Evolutionary conservation across 2,797 vertebrate genomes (phyloP).

Genomic region (Sparidentex hasta): DNA sequence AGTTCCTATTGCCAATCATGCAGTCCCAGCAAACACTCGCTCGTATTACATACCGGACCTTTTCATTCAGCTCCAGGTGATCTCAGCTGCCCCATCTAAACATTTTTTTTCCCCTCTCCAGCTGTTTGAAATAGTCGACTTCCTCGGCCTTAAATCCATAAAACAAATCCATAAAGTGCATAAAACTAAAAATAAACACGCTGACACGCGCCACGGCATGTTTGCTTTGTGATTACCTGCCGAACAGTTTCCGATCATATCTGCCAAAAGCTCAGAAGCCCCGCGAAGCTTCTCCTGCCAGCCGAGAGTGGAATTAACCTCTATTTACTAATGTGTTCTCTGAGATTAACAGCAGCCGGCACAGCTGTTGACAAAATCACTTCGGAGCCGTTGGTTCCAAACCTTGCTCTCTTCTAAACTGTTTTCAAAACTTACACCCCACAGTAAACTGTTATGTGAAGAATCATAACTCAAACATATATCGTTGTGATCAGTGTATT

Average conservation of each 20-base stretch:
- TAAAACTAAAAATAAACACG: slow-evolving; percentile 40
- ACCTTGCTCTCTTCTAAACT: not conserved
- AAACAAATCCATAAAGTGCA: slow-evolving; percentile 1
- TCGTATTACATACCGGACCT: not conserved
- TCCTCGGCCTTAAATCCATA: slow-evolving; percentile 30
- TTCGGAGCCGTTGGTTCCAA: not conserved
- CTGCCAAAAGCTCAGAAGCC: slow-evolving; percentile 43
- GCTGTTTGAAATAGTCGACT: slow-evolving; percentile 9
- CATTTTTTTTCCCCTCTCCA: not conserved
- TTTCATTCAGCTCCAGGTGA: slow-evolving; percentile 11
- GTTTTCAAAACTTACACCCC: not conserved
- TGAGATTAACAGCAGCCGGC: slow-evolving; percentile 37
- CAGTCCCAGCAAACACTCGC: not conserved
- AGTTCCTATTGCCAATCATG: not conserved
- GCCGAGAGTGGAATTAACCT: slow-evolving; percentile 32
- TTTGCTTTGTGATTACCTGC: slow-evolving; percentile 64
- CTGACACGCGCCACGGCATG: slow-evolving; percentile 34
- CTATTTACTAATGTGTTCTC: slow-evolving; percentile 44
- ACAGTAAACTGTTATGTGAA: not conserved
- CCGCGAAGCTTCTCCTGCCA: slow-evolving; percentile 43
- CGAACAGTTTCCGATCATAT: slow-evolving; percentile 41
- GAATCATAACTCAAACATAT: not conserved
- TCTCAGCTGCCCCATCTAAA: slow-evolving; percentile 11
- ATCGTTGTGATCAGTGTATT: not conserved
- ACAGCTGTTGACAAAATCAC: slow-evolving; percentile 38